Evolutionary conservation across 2,888 invertebrate species (phyloP).

Genomic region (Drosophila phalerata): DNA sequence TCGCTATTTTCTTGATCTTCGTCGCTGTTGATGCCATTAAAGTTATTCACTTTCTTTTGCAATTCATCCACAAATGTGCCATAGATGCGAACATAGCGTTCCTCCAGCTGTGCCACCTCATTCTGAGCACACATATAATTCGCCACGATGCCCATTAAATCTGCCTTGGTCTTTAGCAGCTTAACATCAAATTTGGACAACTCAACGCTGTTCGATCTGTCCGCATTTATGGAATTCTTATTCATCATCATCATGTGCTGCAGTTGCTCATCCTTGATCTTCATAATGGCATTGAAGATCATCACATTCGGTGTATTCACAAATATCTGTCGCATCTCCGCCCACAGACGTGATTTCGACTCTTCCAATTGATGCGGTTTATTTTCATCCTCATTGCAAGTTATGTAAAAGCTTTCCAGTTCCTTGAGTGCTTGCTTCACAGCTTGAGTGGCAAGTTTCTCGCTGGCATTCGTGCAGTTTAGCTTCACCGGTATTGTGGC

Average conservation of each 20-base stretch:
- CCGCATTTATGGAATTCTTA: conserved; percentile 40
- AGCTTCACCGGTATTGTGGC: conserved; percentile 82
- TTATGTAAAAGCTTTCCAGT: conserved; percentile 78
- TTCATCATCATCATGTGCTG: conserved; percentile 80
- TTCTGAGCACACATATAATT: conserved; percentile 72
- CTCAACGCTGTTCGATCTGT: conserved; percentile 11
- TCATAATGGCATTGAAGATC: conserved; percentile 81
- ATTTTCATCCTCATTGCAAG: conserved; percentile 62
- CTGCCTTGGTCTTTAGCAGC: conserved; percentile 78
- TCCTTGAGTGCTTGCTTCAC: conserved; percentile 78
- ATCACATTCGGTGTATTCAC: conserved; percentile 80
- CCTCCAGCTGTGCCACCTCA: conserved; percentile 70
- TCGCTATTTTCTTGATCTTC: conserved; percentile 72
- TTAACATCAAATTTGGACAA: conserved; percentile 72
- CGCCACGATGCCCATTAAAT: conserved; percentile 76
- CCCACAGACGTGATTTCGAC: conserved; percentile 80
- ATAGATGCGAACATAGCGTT: conserved; percentile 74
- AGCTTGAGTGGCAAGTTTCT: conserved; percentile 69
- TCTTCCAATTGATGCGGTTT: conserved; percentile 58
- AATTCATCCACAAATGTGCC: conserved; percentile 76
- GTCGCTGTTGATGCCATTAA: conserved; percentile 64
- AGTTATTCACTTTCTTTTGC: conserved; percentile 77
- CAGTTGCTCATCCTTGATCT: conserved; percentile 82
- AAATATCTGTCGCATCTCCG: conserved; percentile 79
- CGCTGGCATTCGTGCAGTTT: conserved; percentile 76